Percentiles rank a stretch among this genome's conserved stretches.
Conservation (phyloP, 2,888 invertebrate genomes). For the Heliconius ismenius region DNA sequence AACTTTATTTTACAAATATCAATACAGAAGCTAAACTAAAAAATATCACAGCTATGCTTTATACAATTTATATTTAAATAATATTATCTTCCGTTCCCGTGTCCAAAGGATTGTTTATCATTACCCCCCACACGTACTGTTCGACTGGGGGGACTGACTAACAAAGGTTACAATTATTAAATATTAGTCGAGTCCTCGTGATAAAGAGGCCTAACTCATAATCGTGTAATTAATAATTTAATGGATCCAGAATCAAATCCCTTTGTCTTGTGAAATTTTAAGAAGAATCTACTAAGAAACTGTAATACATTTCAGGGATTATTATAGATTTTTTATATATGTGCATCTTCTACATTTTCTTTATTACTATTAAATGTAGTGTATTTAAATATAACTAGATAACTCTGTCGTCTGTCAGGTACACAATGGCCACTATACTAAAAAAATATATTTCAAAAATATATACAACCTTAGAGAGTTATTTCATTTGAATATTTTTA, state of each 20-base stretch:
- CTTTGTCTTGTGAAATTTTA: too few species aligned
- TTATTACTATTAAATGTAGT: neutral
- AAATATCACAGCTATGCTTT: slow-evolving; percentile 61
- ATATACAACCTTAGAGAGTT: neutral
- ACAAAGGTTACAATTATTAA: neutral
- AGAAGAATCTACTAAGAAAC: too few species aligned
- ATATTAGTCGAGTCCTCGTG: neutral
- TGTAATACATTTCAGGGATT: too few species aligned
- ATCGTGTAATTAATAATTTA: too few species aligned
- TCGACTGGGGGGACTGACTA: neutral
- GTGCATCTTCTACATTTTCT: neutral
- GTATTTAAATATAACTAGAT: neutral
- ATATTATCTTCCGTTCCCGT: neutral
- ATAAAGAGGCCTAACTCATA: neutral
- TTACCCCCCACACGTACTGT: neutral
- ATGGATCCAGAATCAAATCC: too few species aligned
- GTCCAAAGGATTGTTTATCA: neutral
- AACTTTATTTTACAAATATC: slow-evolving; percentile 36
- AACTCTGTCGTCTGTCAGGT: too few species aligned
- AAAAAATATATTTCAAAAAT: neutral
- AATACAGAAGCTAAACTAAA: slow-evolving; percentile 34
- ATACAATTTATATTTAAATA: slow-evolving; percentile 15
- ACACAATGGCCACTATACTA: too few species aligned
- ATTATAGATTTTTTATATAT: too few species aligned
- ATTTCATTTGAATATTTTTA: too few species aligned